phyloP scores from a whole-genome alignment of 2,888 invertebrate species.

The Pristionchus entomophagus region DNA sequence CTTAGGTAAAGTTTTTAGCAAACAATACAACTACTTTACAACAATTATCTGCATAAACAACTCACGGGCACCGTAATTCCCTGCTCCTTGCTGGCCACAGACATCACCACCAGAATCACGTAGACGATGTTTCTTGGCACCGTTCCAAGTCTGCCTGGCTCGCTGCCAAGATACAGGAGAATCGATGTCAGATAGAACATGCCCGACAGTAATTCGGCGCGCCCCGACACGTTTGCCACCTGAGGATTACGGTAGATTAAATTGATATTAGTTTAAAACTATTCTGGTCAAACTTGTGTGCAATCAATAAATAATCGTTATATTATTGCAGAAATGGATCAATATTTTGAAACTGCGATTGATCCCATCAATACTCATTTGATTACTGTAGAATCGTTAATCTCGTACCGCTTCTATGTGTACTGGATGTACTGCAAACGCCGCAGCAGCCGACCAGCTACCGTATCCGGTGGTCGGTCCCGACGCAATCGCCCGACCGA shows the following conservation, averaged over 20 bases:
- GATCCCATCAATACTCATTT: not conserved
- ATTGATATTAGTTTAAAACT: too few species aligned
- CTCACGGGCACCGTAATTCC: conserved; percentile 90
- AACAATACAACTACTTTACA: too few species aligned
- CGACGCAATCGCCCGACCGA: not conserved
- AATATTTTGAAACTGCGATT: not conserved
- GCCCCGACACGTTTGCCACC: conserved; percentile 91
- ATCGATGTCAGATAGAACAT: conserved; percentile 85
- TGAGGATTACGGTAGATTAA: conserved; percentile 68
- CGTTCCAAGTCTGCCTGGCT: not conserved
- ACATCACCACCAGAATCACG: not conserved
- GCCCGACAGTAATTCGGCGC: conserved; percentile 91
- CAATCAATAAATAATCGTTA: too few species aligned
- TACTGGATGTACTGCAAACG: conserved; percentile 93
- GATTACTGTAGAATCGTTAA: not conserved
- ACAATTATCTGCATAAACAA: too few species aligned
- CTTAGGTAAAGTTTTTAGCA: too few species aligned
- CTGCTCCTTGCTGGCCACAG: conserved; percentile 90
- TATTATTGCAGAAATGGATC: too few species aligned
- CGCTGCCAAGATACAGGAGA: conserved; percentile 51
- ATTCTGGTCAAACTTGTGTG: too few species aligned
- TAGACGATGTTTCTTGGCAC: not conserved
- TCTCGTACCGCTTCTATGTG: conserved; percentile 88
- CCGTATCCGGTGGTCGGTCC: not conserved
- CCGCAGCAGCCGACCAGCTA: conserved; percentile 78